Percentiles rank a stretch among this genome's conserved stretches.
These are phyloP conservation scores for Anorthoa munda DNA, from an alignment of 2,888 invertebrate genomes.

Conservation along the genomic window DNA sequence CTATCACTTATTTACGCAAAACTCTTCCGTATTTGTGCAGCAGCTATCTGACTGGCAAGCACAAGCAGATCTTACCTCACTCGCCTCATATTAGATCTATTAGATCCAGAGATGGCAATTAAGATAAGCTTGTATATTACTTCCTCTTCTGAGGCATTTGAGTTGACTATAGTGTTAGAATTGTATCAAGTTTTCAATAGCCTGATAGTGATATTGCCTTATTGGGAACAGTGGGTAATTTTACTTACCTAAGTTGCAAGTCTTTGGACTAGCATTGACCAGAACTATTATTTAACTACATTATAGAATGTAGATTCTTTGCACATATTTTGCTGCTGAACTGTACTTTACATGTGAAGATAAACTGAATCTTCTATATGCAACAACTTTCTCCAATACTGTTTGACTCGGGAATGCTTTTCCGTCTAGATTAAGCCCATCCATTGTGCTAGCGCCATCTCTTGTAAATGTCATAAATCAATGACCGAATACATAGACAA, in stretches of 20 bases:
- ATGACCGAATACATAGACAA: too few species aligned
- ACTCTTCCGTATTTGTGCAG: constrained; percentile 49
- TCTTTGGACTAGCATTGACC: neutral
- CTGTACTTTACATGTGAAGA: neutral
- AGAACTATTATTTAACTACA: neutral
- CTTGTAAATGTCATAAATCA: too few species aligned
- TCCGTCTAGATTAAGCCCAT: too few species aligned
- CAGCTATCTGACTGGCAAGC: constrained; percentile 35
- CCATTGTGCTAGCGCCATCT: too few species aligned
- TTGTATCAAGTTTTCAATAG: constrained; percentile 7
- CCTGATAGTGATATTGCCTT: neutral
- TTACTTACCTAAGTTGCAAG: neutral
- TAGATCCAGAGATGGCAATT: constrained; percentile 48
- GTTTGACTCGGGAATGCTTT: neutral
- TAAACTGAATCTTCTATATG: neutral
- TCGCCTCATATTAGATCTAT: constrained; percentile 39
- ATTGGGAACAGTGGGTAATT: neutral
- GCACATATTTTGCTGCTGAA: too few species aligned
- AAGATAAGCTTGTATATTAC: constrained; percentile 46
- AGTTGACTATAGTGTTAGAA: constrained; percentile 14
- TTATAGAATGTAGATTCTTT: neutral
- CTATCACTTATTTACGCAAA: constrained; percentile 50
- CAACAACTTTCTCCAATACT: neutral
- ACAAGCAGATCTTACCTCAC: constrained; percentile 43
- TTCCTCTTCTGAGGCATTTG: constrained; percentile 37